A percentile compares a stretch with the other conserved stretches of the same genome.
Conservation (phyloP, 2,888 invertebrate genomes). For the Aporophyla lueneburgensis region DNA sequence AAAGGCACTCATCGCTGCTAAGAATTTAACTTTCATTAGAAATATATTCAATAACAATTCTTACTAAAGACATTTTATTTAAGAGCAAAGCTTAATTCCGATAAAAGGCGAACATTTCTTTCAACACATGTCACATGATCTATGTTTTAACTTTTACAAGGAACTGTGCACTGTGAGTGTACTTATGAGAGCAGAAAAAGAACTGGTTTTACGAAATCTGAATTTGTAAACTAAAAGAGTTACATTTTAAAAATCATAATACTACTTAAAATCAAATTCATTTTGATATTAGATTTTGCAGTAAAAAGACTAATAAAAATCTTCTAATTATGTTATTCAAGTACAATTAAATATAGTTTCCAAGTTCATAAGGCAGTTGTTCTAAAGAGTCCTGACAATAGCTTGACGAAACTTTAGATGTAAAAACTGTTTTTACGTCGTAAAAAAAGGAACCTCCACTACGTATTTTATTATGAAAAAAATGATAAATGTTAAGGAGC, state of each 20-base stretch:
- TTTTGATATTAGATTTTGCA: not conserved
- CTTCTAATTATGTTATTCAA: not conserved
- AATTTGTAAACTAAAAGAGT: not conserved
- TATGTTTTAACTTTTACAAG: not conserved
- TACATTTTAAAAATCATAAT: no score
- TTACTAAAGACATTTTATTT: slow-evolving; percentile 4
- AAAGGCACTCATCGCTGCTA: not conserved
- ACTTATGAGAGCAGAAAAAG: not conserved
- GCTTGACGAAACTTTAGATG: no score
- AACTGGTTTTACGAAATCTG: not conserved
- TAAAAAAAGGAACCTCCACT: no score
- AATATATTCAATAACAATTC: slow-evolving; percentile 3
- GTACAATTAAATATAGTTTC: not conserved
- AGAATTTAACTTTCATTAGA: not conserved
- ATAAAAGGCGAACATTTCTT: slow-evolving; percentile 20
- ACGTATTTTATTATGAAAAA: no score
- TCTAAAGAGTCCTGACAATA: no score
- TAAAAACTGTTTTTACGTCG: no score
- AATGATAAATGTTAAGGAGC: no score
- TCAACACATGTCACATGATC: slow-evolving; percentile 29
- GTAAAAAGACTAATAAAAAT: not conserved
- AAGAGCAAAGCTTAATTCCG: slow-evolving; percentile 17
- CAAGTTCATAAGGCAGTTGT: not conserved
- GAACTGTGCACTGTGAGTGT: no score
- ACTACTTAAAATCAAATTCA: not conserved